Percentiles rank a stretch among this genome's conserved stretches.
Conservation (phyloP, 2,113 vertebrate species). For the human region DNA sequence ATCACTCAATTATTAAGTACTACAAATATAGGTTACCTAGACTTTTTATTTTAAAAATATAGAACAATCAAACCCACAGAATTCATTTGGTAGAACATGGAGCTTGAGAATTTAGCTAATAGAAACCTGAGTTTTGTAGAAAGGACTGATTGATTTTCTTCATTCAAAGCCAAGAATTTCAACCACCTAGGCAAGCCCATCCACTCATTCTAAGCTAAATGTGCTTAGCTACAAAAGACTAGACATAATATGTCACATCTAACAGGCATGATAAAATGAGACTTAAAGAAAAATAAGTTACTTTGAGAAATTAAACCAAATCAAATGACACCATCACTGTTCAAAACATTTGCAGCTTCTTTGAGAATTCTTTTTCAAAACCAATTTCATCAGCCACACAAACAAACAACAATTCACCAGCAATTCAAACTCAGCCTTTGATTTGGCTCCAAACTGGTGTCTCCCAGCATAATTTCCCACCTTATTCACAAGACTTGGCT, state of each 20-base stretch:
- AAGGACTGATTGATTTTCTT: not conserved
- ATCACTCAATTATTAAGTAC: not conserved
- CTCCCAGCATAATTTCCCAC: not conserved
- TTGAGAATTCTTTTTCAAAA: not conserved
- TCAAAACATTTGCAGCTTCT: not conserved
- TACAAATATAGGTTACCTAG: not conserved
- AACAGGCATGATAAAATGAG: constrained; percentile 3
- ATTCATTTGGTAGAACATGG: not conserved
- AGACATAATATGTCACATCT: not conserved
- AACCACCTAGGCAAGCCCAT: not conserved
- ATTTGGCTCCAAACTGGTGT: not conserved
- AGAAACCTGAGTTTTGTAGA: not conserved
- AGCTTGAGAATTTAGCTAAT: not conserved
- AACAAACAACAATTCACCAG: not conserved
- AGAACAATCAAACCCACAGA: not conserved
- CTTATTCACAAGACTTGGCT: not conserved
- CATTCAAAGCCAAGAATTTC: not conserved
- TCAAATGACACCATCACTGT: not conserved
- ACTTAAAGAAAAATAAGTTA: not conserved
- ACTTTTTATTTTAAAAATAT: not conserved
- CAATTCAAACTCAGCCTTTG: not conserved
- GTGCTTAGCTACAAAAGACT: not conserved
- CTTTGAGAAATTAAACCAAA: not conserved
- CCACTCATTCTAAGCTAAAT: not conserved
- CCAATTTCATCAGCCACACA: not conserved